Evolutionary conservation across 2,113 vertebrate genomes (phyloP), one percentile per base, ranked within the genome.

Genomic region (Sula dactylatra): DNA sequence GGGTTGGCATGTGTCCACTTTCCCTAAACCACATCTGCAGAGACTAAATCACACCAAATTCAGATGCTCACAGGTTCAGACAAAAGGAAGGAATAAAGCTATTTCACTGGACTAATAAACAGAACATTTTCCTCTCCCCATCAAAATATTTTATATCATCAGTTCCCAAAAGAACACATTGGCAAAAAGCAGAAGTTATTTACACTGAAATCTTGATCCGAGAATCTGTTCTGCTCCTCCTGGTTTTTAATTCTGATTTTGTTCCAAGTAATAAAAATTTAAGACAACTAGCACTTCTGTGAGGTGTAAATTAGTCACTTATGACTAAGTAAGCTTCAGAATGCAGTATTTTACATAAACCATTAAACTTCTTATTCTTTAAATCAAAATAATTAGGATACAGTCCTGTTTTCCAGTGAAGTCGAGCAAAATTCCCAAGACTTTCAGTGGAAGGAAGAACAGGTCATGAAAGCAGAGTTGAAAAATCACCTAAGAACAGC

Each of bases 241-340:
- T 2, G 2, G 25, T 76, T 87, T 79, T 79, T 71, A 92, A 85
- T 91, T 84, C 78, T 44, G 44, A 82, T 89, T 80, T 88, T 94
- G 38, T 72, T 91, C 52, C 40, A 88, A 87, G 62, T 84, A 94
- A 90, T 65, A 94, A 84, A 86, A 92, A 91, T 42, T 84, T 91
- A 91, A 93, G 72, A 84, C 19, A 69, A 36, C 47, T 62, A 81
- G 29, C 42, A 70, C 31, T 93, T 88, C 76, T 81, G 59, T 61
- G 79, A 90, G 15, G 92, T 65, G 47, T 49, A 90, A 88, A 95
- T 97, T 88, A 96, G 69, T 84, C 89, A 93, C 19, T 94, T 92
- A 84, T 47, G 84, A 93, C 77, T 95, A 91, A 94, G 50, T 45
- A 78, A 96, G 80, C 64, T 70, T 62, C 45, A 84, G 65, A 82